phyloP scores from a whole-genome alignment of 2,797 vertebrate species.

The Gorsachius magnificus region DNA sequence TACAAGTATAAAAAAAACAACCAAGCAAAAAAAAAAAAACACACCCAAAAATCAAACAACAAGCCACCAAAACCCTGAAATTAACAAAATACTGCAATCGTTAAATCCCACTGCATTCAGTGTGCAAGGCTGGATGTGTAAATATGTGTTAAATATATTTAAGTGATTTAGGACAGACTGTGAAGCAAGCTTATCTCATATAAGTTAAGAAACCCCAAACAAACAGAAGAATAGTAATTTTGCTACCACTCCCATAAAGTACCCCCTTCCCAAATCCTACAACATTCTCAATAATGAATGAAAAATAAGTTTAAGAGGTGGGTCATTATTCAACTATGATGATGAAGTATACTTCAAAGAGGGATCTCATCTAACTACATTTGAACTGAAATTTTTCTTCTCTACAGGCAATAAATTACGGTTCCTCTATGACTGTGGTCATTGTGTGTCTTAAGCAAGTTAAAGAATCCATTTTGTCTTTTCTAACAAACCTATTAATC shows the following conservation, averaged over 20 bases:
- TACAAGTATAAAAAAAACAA: neutral
- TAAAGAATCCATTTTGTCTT: neutral
- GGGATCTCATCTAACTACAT: neutral
- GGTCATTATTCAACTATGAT: neutral
- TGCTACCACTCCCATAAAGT: neutral
- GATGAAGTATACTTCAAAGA: neutral
- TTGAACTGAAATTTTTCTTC: neutral
- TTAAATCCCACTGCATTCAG: neutral
- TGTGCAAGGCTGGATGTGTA: neutral
- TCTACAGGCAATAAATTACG: neutral
- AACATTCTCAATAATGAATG: neutral
- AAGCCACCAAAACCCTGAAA: neutral
- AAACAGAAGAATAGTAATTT: neutral
- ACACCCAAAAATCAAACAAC: no score
- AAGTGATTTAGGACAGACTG: neutral
- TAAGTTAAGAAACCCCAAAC: neutral
- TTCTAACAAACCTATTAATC: neutral
- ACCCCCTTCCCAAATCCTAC: neutral
- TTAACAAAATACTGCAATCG: neutral
- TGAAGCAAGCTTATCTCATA: neutral
- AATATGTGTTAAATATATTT: neutral
- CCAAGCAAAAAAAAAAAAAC: no score
- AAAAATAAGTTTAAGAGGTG: neutral
- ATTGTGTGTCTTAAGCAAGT: neutral
- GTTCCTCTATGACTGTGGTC: neutral